Evolutionary conservation across 2,797 vertebrate species (phyloP).

Genomic region (Pipistrellus pipistrellus): DNA sequence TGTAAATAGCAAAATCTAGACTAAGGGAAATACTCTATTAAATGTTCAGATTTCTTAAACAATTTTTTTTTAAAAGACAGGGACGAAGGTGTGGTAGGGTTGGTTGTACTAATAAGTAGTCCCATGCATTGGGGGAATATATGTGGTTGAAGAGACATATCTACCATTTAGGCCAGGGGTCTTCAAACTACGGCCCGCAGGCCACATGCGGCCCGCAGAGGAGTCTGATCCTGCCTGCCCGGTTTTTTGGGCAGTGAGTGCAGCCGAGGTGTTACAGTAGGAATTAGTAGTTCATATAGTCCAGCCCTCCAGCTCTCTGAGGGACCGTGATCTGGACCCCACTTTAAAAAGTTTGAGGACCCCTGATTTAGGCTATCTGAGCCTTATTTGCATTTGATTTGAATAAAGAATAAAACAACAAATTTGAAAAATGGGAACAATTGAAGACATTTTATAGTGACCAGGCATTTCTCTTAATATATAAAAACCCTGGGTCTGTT

Average conservation of each 20-base stretch:
- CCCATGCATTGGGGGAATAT: too few species aligned
- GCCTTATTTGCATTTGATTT: conserved; percentile 47
- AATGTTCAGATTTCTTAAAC: background rate
- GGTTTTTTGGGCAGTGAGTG: too few species aligned
- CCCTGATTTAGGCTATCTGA: background rate
- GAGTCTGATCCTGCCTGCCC: too few species aligned
- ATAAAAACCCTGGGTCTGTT: too few species aligned
- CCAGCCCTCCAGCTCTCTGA: too few species aligned
- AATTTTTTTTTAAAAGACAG: background rate
- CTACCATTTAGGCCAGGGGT: background rate
- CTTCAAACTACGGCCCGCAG: too few species aligned
- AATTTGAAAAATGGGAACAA: background rate
- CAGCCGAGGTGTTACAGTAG: too few species aligned
- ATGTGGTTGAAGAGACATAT: background rate
- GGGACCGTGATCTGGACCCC: too few species aligned
- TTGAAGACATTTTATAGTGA: background rate
- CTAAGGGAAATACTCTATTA: background rate
- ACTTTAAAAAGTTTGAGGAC: too few species aligned
- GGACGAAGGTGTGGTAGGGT: background rate
- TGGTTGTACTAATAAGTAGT: too few species aligned
- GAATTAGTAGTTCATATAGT: too few species aligned
- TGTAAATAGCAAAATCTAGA: background rate
- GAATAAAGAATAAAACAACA: background rate
- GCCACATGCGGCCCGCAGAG: too few species aligned
- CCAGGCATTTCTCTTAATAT: background rate